Conservation (phyloP, 2,113 vertebrate species). For the Machaerirhynchus nigripectus region DNA sequence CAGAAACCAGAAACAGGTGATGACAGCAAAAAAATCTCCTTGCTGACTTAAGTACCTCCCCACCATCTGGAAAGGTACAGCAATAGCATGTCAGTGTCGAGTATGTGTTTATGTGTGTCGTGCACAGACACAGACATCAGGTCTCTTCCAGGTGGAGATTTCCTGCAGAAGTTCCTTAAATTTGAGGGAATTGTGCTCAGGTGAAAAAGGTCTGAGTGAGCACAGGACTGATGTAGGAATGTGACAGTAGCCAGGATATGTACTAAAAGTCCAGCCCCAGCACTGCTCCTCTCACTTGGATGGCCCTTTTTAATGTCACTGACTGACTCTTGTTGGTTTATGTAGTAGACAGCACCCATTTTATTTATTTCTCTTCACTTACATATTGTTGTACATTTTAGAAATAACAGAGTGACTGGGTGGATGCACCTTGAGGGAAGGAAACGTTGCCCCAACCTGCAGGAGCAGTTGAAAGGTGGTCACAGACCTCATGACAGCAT, state of each 20-base stretch:
- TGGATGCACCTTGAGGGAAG: fast-evolving
- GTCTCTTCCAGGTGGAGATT: background rate
- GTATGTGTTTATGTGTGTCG: background rate
- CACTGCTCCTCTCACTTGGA: background rate
- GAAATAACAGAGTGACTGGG: background rate
- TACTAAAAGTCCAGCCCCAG: background rate
- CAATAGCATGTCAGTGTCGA: background rate
- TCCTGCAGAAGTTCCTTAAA: background rate
- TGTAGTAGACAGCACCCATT: background rate
- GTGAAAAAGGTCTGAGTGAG: background rate
- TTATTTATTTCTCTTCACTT: background rate
- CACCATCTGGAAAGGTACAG: background rate
- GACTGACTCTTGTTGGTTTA: background rate
- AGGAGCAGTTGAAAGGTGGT: background rate
- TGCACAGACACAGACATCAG: background rate
- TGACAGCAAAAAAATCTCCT: background rate
- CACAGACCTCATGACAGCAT: background rate
- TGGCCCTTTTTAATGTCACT: background rate
- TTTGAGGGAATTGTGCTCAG: background rate
- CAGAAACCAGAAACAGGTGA: background rate
- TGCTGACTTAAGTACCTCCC: background rate
- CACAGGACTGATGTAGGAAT: background rate
- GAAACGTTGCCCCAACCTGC: background rate
- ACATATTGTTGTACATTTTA: fast-evolving
- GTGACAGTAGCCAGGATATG: background rate